These are phyloP conservation scores for Anagrus nilaparvatae DNA, from an alignment of 1,140 invertebrate genomes.

Conservation along the genomic window DNA sequence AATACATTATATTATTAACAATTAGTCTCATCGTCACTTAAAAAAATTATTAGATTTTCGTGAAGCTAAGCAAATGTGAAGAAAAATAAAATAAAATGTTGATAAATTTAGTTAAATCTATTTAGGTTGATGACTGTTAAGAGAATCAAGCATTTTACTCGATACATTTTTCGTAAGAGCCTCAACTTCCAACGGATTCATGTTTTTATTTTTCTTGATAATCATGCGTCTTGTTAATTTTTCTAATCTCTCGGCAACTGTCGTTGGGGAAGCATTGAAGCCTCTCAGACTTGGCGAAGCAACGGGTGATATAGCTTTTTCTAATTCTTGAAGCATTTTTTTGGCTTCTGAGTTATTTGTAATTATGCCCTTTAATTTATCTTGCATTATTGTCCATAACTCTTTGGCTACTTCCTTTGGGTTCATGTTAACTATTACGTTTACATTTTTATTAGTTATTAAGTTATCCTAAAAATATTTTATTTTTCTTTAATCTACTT, in stretches of 20 bases:
- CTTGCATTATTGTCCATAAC: conserved; percentile 23
- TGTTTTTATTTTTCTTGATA: not conserved
- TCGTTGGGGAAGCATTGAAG: conserved; percentile 2
- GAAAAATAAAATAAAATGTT: too few relatives aligned
- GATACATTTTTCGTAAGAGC: conserved; percentile 17
- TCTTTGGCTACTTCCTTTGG: conserved; percentile 19
- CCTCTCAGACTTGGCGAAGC: conserved; percentile 11
- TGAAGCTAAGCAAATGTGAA: too few relatives aligned
- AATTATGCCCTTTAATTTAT: conserved; percentile 9
- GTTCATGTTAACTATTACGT: conserved; percentile 22
- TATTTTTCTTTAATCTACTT: too few relatives aligned
- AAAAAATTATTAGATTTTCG: too few relatives aligned
- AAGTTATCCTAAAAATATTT: too few relatives aligned
- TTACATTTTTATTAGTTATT: conserved; percentile 27
- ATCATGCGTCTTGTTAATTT: conserved; percentile 16
- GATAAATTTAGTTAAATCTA: too few relatives aligned
- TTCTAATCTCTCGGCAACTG: conserved; percentile 19
- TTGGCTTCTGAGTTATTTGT: not conserved
- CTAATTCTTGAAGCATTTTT: not conserved
- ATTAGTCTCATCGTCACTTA: too few relatives aligned
- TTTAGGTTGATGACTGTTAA: too few relatives aligned
- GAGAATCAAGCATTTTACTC: conserved; percentile 17
- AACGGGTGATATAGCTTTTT: conserved; percentile 13
- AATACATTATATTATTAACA: too few relatives aligned
- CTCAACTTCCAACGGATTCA: conserved; percentile 16